Conservation (phyloP, 1,140 invertebrate genomes). For the Maconellicoccus hirsutus region DNA sequence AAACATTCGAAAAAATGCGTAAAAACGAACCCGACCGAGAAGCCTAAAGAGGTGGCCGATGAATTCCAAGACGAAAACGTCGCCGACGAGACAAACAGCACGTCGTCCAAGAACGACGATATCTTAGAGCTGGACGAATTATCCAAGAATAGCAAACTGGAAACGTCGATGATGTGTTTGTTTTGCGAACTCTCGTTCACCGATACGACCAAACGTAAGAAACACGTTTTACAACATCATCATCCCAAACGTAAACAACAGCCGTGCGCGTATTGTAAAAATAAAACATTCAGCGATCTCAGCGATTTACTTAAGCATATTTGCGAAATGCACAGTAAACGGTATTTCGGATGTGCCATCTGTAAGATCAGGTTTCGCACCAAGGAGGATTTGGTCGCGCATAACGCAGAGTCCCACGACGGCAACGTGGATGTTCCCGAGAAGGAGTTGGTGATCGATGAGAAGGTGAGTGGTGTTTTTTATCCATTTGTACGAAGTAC, state of each 20-base stretch:
- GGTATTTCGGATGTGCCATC: conserved; percentile 29
- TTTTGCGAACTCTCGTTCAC: conserved; percentile 31
- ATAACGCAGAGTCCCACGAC: neutral
- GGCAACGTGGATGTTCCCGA: neutral
- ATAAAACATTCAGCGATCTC: conserved; percentile 27
- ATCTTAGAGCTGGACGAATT: neutral
- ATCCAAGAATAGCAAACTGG: neutral
- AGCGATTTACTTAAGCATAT: conserved; percentile 30
- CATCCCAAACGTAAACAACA: conserved; percentile 30
- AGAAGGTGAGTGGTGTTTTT: neutral
- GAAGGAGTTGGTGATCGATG: neutral
- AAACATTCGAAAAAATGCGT: conserved; percentile 24
- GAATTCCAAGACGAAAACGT: neutral
- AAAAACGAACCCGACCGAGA: neutral
- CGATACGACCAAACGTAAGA: conserved; percentile 27
- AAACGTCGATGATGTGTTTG: conserved; percentile 26
- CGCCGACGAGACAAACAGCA: neutral
- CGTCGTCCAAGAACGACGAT: neutral
- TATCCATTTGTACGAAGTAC: neutral
- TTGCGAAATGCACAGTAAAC: conserved; percentile 25
- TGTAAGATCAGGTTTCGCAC: conserved; percentile 31
- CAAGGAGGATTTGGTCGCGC: neutral
- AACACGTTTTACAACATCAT: conserved; percentile 29
- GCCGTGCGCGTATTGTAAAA: conserved; percentile 29
- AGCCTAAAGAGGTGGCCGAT: neutral